Evolutionary conservation across 2,113 vertebrate genomes (phyloP), one percentile per base, ranked within the genome.

Genomic region (Pseudorasbora parva): DNA sequence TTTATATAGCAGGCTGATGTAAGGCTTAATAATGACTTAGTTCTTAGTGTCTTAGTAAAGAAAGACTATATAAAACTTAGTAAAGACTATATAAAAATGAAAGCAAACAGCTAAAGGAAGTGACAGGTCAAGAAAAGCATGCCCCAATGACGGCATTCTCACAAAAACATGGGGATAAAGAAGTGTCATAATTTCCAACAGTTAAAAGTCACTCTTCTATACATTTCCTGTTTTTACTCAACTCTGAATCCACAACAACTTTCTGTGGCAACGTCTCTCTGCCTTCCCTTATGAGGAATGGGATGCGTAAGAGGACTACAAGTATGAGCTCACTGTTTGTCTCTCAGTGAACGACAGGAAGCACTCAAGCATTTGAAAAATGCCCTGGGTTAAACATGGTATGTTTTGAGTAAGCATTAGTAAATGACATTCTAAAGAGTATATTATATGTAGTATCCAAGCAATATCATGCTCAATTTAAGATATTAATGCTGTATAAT

Each of bases 151-250:
- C 5, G 10, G 2, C 62, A 37, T 47, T 47, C 41, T 64, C 71
- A 37, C 23, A 45, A 37, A 83, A 68, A 66, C 10, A 59, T 51
- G 0, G 30, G 60, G 49, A 23, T 37, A 57, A 25, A 56, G 3
- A 37, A 9, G 75, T 45, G 51, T 49, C 51, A 68, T 59, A 1
- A n/a, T 64, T 80, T 75, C 62, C 72, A 82, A 81, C 41, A 41
- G 37, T 43, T 45, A 71, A 64, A 41, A 66, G 64, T 78, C 80
- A 60, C 12, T 54, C 68, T 33, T 27, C 64, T 77, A 45, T 66
- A 41, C 49, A 49, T 81, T 81, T 84, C 82, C 82, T 84, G 77
- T 84, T 82, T 82, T 84, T 77, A 41, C 60, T 15, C 51, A n/a
- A 37, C n/a, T 43, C 51, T 43, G 68, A 69, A 51, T 59, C 60